Conservation (phyloP, 2,113 vertebrate genomes). For the Copsychus sechellarum region DNA sequence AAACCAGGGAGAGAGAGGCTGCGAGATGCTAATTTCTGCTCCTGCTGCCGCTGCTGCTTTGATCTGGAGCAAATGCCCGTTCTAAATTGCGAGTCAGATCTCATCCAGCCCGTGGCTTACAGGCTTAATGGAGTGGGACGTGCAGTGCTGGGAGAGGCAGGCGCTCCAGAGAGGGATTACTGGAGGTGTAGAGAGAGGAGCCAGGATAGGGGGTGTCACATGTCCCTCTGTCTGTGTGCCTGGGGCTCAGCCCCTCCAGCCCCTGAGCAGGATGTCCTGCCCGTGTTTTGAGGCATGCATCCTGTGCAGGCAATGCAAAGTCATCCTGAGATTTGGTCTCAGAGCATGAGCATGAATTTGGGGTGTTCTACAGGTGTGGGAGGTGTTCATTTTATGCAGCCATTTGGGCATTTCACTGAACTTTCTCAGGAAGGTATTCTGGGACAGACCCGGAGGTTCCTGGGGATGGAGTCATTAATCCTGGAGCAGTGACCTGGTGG, state of each 20-base stretch:
- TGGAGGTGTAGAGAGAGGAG: neutral
- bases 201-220: neutral
- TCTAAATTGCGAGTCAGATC: conserved; percentile 71
- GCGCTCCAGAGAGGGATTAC: conserved; percentile 37
- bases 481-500: neutral
- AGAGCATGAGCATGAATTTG: neutral
- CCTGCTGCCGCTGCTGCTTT: conserved; percentile 49
- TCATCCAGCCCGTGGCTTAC: conserved; percentile 63
- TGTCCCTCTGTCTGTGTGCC: neutral
- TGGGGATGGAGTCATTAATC: neutral
- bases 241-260: neutral
- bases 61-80: conserved; percentile 66
- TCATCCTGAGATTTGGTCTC: neutral
- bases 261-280: rapidly evolving
- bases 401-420: neutral
- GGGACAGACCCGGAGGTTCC: neutral
- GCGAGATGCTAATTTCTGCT: conserved; percentile 66
- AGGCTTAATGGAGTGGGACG: conserved; percentile 65
- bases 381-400: neutral
- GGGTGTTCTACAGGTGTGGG: rapidly evolving
- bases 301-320: neutral
- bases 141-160: conserved; percentile 7
- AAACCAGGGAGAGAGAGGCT: conserved; percentile 20
- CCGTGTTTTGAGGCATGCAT: neutral
- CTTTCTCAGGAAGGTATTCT: neutral